Base-by-base conservation (phyloP, 2,113 vertebrate genomes). In the Spheniscus mendiculus region DNA sequence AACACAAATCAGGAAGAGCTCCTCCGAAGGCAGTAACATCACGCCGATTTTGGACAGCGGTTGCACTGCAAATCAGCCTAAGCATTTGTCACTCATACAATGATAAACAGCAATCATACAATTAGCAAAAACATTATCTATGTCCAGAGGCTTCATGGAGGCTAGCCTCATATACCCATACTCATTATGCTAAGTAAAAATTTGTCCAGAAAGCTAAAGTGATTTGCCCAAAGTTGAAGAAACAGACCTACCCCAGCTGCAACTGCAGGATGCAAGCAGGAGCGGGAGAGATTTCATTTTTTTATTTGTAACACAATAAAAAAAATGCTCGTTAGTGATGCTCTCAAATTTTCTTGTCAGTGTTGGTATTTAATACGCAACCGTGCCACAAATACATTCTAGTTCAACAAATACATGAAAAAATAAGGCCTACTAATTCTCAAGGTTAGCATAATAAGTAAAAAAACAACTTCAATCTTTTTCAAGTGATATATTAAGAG, bases 161-260 rank as follows among this genome's bases (percentile, higher is more conserved):
- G 7, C 22, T n/a, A 66, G 11, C 11, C n/a, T 83, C 52, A 49
- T 3, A 70, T 17, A 36, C 10, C 44, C 5, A 6, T 6, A 67
- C 9, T 32, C 29, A 15, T 9, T 17, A 26, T 0, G 0, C 20
- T 44, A 53, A 38, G 17, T 7, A 63, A 12, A 22, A 42, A 71
- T 11, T 10, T 63, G 30, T 17, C 56, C 50, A 90, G 27, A 90
- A 85, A 50, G 38, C 13, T 42, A 2, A 50, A 87, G 26, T 25
- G n/a, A 45, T 67, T 82, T 89, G 47, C 12, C 29, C 42, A 27
- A 42, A 90, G 52, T 3, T 11, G 40, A 70, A 70, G 27, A 74
- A 74, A 58, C 4, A 53, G 30, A 71, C 9, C 61, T 44, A 47
- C 2, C 3, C 6, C 45, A 36, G 23, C 12, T 85, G 34, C 55